These are phyloP conservation scores for Daubentonia madagascariensis DNA, from an alignment of 2,113 vertebrate genomes.

Conservation along the genomic window DNA sequence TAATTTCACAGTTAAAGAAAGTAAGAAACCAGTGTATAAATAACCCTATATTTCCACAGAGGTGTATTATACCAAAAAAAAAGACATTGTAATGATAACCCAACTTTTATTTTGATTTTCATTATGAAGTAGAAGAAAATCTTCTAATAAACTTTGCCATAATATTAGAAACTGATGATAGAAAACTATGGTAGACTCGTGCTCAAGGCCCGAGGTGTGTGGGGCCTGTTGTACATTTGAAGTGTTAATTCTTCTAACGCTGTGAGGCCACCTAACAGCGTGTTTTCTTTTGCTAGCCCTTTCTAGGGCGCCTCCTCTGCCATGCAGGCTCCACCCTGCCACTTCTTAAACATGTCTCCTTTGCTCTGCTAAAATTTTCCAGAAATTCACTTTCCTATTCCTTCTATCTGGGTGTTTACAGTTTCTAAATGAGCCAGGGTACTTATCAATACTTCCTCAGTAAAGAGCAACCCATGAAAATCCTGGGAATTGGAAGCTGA, in stretches of 20 bases:
- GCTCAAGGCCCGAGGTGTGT: background rate
- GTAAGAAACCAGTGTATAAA: background rate
- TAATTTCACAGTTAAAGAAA: slow-evolving; percentile 36
- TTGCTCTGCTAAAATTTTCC: background rate
- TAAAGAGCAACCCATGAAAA: slow-evolving; percentile 25
- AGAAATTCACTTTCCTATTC: background rate
- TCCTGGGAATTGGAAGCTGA: background rate
- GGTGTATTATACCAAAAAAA: background rate
- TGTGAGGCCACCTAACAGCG: background rate
- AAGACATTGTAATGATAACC: background rate
- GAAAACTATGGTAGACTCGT: background rate
- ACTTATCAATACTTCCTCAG: background rate
- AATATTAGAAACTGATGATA: background rate
- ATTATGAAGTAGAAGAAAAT: slow-evolving; percentile 5
- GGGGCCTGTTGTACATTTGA: too few species aligned
- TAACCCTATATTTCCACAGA: background rate
- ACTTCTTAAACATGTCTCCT: background rate
- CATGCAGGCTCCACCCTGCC: background rate
- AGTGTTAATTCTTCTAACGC: background rate
- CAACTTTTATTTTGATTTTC: background rate
- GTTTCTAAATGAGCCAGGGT: slow-evolving; percentile 16
- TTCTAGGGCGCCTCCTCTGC: background rate
- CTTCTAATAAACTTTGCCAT: background rate
- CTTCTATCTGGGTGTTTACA: background rate
- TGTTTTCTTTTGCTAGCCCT: background rate